phyloP scores from a whole-genome alignment of 2,888 invertebrate species.

The Caenorhabditis wallacei region DNA sequence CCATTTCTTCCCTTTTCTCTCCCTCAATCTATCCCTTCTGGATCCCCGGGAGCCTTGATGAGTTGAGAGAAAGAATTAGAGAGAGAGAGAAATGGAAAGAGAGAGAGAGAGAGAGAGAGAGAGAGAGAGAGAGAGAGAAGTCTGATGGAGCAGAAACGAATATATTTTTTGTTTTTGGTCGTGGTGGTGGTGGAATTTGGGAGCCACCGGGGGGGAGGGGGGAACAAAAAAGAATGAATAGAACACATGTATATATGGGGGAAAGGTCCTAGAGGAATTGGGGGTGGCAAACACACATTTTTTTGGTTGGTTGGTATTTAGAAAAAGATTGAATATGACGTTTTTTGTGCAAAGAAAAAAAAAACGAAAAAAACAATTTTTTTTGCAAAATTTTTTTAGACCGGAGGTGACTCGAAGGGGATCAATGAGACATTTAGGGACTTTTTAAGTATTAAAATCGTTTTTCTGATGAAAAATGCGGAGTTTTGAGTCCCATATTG shows the following conservation, averaged over 20 bases:
- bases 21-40: conserved; percentile 4
- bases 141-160: neutral
- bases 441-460: too few relatives aligned
- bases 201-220: too few relatives aligned
- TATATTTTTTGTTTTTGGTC: neutral
- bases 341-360: neutral
- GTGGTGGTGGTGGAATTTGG: neutral
- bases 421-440: too few relatives aligned
- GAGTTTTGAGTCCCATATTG: too few relatives aligned
- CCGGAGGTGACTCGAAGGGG: too few relatives aligned
- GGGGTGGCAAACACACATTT: neutral
- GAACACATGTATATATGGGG: conserved; percentile 19
- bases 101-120: neutral
- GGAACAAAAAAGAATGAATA: neutral
- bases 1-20: neutral
- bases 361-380: neutral
- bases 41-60: neutral
- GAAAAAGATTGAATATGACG: neutral
- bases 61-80: neutral
- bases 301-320: neutral
- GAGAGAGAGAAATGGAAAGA: neutral
- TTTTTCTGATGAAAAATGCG: too few relatives aligned
- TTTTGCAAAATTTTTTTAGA: neutral
- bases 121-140: neutral
- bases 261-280: conserved; percentile 19